Percentiles rank a stretch among this genome's conserved stretches.
Evolutionary conservation across 2,113 vertebrate genomes (phyloP).

Genomic region (Nyctibius bracteatus): DNA sequence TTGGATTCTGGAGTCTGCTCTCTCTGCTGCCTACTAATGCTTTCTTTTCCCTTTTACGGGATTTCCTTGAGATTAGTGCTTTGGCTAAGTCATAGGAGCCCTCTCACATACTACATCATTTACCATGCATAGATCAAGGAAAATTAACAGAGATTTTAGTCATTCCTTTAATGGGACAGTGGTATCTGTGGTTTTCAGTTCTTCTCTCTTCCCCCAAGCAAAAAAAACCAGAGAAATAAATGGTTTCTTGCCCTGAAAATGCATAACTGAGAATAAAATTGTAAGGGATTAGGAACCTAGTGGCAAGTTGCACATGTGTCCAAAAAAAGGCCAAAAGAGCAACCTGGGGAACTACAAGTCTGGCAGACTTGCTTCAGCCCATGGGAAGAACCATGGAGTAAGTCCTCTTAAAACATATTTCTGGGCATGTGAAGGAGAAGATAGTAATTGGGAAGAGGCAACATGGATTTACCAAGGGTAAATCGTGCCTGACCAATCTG

Average conservation of each 20-base stretch:
- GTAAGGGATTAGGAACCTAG: neutral
- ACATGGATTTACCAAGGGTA: neutral
- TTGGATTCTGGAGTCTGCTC: neutral
- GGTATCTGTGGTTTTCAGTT: neutral
- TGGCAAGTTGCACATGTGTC: neutral
- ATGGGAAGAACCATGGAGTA: neutral
- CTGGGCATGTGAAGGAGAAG: neutral
- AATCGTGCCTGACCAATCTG: neutral
- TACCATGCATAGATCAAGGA: neutral
- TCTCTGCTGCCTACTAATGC: neutral
- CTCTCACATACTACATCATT: neutral
- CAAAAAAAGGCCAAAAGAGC: neutral
- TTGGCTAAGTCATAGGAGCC: neutral
- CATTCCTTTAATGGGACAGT: neutral
- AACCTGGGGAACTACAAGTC: neutral
- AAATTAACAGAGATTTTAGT: neutral
- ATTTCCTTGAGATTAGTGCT: neutral
- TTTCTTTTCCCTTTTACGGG: neutral
- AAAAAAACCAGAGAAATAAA: neutral
- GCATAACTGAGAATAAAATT: neutral
- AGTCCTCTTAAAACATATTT: neutral
- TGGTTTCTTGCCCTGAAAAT: neutral
- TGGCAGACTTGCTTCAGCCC: neutral
- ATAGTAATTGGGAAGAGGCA: neutral
- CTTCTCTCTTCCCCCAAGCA: neutral